phyloP scores from a whole-genome alignment of 2,888 invertebrate genomes.

The Eristalis pertinax region DNA sequence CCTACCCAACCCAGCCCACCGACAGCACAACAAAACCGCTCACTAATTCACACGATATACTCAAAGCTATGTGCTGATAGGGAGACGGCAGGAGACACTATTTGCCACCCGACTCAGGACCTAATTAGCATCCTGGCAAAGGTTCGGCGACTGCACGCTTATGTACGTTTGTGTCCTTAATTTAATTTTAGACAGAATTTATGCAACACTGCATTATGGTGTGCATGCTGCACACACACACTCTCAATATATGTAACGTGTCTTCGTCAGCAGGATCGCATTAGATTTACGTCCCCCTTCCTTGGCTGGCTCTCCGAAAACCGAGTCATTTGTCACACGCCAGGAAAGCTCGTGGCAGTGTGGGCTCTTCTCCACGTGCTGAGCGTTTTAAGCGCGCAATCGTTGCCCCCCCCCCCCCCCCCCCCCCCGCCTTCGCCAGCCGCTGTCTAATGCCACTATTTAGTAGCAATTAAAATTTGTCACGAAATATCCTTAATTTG shows the following conservation, averaged over 20 bases:
- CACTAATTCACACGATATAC: constrained; percentile 47
- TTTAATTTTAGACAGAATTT: constrained; percentile 61
- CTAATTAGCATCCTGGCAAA: constrained; percentile 15
- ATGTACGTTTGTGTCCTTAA: constrained; percentile 40
- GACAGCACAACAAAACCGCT: background rate
- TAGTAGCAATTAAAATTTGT: constrained; percentile 67
- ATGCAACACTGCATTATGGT: constrained; percentile 18
- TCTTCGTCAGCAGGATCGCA: background rate
- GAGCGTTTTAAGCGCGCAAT: background rate
- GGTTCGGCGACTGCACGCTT: constrained; percentile 11
- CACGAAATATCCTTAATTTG: constrained; percentile 69
- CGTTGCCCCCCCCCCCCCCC: background rate
- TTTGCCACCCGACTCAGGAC: background rate
- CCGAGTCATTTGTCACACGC: constrained; percentile 45
- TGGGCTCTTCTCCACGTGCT: background rate
- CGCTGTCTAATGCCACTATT: constrained; percentile 46
- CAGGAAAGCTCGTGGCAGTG: constrained; percentile 19
- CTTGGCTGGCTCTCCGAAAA: background rate
- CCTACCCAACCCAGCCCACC: background rate
- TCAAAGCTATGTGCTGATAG: constrained; percentile 1
- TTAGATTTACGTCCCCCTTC: background rate
- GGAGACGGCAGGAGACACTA: background rate
- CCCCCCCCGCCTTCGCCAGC: too few relatives aligned
- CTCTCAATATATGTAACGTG: background rate
- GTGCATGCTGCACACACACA: background rate